phyloP scores from a whole-genome alignment of 2,888 invertebrate species.

The Xanthorhoe spadicearia region DNA sequence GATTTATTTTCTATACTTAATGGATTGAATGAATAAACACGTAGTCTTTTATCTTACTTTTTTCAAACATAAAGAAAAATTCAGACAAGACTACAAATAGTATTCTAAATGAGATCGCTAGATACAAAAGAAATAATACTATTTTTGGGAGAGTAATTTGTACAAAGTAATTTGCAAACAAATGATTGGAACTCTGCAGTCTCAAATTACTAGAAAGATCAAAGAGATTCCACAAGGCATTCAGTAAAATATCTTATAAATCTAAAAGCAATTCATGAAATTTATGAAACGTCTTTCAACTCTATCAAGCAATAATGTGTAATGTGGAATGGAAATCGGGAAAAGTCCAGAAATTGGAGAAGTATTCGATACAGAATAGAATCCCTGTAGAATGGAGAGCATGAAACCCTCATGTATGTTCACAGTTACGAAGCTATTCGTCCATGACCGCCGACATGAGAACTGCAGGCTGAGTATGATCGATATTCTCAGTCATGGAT shows the following conservation, averaged over 20 bases:
- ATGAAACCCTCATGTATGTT: constrained; percentile 21
- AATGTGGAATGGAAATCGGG: neutral
- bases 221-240: constrained; percentile 11
- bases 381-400: constrained; percentile 14
- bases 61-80: too few species aligned
- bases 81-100: too few species aligned
- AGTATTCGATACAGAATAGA: constrained; percentile 29
- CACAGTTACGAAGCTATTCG: constrained; percentile 61
- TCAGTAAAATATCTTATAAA: constrained; percentile 8
- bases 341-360: constrained; percentile 4
- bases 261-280: constrained; percentile 10
- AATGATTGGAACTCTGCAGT: constrained; percentile 18
- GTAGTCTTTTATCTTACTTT: too few species aligned
- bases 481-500: constrained; percentile 28
- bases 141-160: neutral
- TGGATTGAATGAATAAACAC: too few species aligned
- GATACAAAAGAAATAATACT: too few species aligned
- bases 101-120: too few species aligned
- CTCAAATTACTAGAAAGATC: constrained; percentile 11
- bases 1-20: too few species aligned
- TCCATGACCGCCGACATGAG: constrained; percentile 63
- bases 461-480: constrained; percentile 51
- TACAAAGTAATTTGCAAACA: constrained; percentile 12
- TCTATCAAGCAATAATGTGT: neutral
- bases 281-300: neutral